phyloP scores from a whole-genome alignment of 2,797 vertebrate species.

The Enteromius viviparus region DNA sequence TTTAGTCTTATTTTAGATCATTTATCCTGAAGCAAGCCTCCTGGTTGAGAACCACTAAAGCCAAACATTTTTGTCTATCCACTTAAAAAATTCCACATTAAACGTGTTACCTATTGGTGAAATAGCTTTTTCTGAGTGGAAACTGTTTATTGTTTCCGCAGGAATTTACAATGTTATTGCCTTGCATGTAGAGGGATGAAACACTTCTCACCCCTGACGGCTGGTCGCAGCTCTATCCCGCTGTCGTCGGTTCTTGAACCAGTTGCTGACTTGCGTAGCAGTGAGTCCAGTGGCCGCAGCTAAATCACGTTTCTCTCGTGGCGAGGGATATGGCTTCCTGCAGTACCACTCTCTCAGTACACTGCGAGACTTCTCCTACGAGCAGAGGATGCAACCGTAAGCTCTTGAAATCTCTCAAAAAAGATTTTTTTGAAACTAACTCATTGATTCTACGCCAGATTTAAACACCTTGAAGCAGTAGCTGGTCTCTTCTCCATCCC shows the following conservation, averaged over 20 bases:
- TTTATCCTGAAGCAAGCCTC: neutral
- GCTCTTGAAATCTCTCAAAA: neutral
- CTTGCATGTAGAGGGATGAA: neutral
- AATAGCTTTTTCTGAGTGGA: neutral
- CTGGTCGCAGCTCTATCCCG: constrained; percentile 65
- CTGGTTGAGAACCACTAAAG: neutral
- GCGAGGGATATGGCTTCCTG: constrained; percentile 72
- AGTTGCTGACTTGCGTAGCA: constrained; percentile 72
- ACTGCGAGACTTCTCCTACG: constrained; percentile 74
- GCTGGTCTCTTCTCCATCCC: constrained; percentile 79
- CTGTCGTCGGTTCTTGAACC: constrained; percentile 73
- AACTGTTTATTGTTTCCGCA: neutral
- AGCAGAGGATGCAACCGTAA: neutral
- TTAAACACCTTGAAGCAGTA: constrained; percentile 76
- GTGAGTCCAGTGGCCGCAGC: constrained; percentile 66
- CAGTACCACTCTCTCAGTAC: constrained; percentile 72
- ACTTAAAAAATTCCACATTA: neutral
- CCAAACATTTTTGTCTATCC: neutral
- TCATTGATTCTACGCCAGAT: neutral
- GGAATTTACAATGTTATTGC: neutral
- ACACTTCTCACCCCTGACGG: constrained; percentile 58
- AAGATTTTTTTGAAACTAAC: neutral
- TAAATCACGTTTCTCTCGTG: constrained; percentile 66
- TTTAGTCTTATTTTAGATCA: neutral
- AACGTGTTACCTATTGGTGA: neutral